Evolutionary conservation across 2,797 vertebrate genomes (phyloP), one percentile per base, ranked within the genome.

Genomic region (Argentina silus): DNA sequence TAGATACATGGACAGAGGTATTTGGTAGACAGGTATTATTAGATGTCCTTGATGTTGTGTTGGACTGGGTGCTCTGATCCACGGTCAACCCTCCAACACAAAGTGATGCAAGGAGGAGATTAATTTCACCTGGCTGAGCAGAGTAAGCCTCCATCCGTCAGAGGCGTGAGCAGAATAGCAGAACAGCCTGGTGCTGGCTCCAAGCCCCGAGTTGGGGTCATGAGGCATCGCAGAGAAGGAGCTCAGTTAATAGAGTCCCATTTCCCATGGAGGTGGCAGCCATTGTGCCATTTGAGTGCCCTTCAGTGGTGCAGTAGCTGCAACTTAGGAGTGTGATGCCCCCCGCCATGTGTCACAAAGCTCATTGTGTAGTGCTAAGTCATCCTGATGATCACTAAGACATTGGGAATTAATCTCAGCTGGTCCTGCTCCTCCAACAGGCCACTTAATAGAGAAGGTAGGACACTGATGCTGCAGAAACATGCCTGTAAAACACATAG

Each of bases 371-470:
- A 23, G 9, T 23, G 44, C 27, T 36, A 36, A 36, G 27, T 36
- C 27, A 36, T 36, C 27, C 27, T 36, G 27, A 1, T 36, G 9
- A 9, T 62, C n/a, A 12, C 51, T 7, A 1, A 12, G 3, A 12
- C 14, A 27, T 21, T 5, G 17, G 48, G n/a, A 63, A 27, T n/a
- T 50, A 6, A 51, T 67, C 57, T 23, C 44, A 27, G 14, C 23
- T 70, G 62, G 42, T 50, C 69, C 57, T 48, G 21, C 60, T 75
- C 62, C 27, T 55, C 68, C 69, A 53, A n/a, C 15, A 4, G 36
- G 7, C n/a, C 60, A 79, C 36, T 45, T 65, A 45, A 72, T 0
- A 42, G 3, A 57, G 55, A 56, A 42, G 15, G 17, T 14, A 68
- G 27, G 50, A 42, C 23, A 15, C 50, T 55, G 8, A 17, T 7